Base-by-base conservation (phyloP, 2,113 vertebrate genomes). In the Pluvianellus socialis region DNA sequence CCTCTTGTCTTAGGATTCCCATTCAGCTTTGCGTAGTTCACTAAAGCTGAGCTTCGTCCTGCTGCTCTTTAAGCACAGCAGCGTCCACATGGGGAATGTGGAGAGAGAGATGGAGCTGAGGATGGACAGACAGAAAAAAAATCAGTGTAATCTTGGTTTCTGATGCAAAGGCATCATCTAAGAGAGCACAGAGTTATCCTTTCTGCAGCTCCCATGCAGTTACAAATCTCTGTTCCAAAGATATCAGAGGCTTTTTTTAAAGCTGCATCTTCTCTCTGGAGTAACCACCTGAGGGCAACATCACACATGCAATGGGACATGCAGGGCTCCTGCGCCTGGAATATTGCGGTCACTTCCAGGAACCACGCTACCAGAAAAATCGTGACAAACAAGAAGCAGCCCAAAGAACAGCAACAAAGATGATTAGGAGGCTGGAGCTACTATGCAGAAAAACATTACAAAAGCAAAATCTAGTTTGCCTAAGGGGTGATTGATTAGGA, bases 231-330 rank as follows among this genome's bases (percentile, higher is more conserved):
- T 73, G 21, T 47, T 61, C n/a, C 6, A 5, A 81, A 92, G 18
- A 42, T 59, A 88, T 1, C 1, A 10, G 73, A 75, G 7, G 4
- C 0, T 12, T 70, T 87, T 82, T 30, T 74, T 30, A 38, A 87
- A 70, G 53, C 77, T 70, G 7, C 26, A 23, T 73, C 62, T 73
- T 92, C 55, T 94, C 32, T 86, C 72, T 76, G 58, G 67, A 95
- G n/a, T 86, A 95, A 68, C 95, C 96, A 96, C 95, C 94, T 95
- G 97, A 92, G 84, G 97, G 97, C 95, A 97, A 96, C 67, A 94
- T 96, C 77, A 90, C 87, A 75, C 88, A 92, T 0, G 1, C 66
- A 85, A 85, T 90, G 89, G 67, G 32, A 70, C 28, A 38, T 0
- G 0, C 62, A 62, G 38, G 30, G n/a, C 27, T 91, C n/a, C 71